Conservation (phyloP, 1,140 invertebrate genomes). For the Drosophila obscura region DNA sequence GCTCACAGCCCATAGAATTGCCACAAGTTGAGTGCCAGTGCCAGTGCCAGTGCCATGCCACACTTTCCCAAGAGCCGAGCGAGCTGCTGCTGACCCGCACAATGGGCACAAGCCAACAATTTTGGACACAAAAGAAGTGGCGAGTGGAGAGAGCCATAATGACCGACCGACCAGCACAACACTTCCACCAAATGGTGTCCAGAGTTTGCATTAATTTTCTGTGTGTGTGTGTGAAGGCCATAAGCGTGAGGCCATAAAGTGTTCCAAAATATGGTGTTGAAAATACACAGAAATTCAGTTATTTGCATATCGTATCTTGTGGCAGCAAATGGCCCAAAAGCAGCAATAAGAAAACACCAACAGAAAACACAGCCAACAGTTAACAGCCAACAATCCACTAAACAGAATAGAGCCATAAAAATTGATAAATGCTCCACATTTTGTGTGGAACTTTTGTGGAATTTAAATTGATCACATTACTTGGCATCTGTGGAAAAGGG, state of each 20-base stretch:
- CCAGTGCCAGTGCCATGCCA: not conserved
- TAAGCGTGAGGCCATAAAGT: slow-evolving; percentile 64
- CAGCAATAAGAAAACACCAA: slow-evolving; percentile 1
- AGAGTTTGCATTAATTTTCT: slow-evolving; percentile 65
- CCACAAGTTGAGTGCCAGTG: slow-evolving; percentile 35
- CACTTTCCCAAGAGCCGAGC: slow-evolving; percentile 56
- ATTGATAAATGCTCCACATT: slow-evolving; percentile 68
- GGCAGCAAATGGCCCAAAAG: slow-evolving; percentile 44
- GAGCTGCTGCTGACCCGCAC: slow-evolving; percentile 55
- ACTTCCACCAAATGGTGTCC: slow-evolving; percentile 50
- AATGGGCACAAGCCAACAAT: slow-evolving; percentile 58
- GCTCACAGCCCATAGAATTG: slow-evolving; percentile 41
- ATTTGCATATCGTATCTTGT: slow-evolving; percentile 66
- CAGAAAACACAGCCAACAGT: slow-evolving; percentile 3
- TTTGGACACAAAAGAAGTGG: slow-evolving; percentile 48
- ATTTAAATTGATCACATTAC: slow-evolving; percentile 49
- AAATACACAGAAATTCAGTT: slow-evolving; percentile 58
- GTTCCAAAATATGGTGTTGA: slow-evolving; percentile 72
- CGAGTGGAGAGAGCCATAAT: slow-evolving; percentile 10
- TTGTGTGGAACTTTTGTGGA: slow-evolving; percentile 22
- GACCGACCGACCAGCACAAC: slow-evolving; percentile 6
- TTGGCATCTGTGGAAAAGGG: slow-evolving; percentile 1
- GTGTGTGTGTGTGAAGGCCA: slow-evolving; percentile 40
- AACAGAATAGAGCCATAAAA: slow-evolving; percentile 72
- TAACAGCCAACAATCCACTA: slow-evolving; percentile 28